Evolutionary conservation across 2,113 vertebrate species (phyloP).

Genomic region (Campylorhamphus procurvoides): DNA sequence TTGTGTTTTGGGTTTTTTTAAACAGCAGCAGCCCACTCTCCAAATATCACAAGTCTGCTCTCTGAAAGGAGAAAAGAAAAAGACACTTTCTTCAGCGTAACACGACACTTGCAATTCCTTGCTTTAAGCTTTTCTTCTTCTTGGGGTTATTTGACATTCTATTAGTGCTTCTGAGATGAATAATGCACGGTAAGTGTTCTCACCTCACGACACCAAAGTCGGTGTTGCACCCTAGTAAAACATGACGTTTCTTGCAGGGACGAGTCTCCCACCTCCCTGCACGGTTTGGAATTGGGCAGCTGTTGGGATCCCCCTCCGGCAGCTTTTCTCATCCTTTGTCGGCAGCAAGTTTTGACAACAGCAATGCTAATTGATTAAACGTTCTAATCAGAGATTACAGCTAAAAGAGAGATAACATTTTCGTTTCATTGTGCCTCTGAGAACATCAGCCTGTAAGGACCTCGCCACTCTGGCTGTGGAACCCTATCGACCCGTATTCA

Average conservation of each 20-base stretch:
- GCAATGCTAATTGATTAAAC: constrained; percentile 82
- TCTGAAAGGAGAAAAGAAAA: neutral
- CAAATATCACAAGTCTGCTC: neutral
- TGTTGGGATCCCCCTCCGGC: constrained; percentile 16
- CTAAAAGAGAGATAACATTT: constrained; percentile 49
- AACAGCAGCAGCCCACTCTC: neutral
- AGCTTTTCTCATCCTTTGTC: constrained; percentile 64
- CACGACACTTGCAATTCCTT: neutral
- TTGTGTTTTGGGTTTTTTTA: neutral
- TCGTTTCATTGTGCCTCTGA: constrained; percentile 24
- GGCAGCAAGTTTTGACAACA: constrained; percentile 82
- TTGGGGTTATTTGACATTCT: constrained; percentile 33
- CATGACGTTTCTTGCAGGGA: constrained; percentile 71
- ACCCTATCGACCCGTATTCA: neutral
- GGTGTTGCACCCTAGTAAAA: constrained; percentile 6
- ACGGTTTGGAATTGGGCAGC: constrained; percentile 21
- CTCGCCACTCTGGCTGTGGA: neutral
- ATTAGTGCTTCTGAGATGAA: constrained; percentile 52
- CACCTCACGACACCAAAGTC: constrained; percentile 45
- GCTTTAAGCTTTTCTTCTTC: neutral
- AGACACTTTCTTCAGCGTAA: neutral
- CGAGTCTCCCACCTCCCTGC: constrained; percentile 42
- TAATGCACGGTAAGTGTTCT: constrained; percentile 25
- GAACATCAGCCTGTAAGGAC: constrained; percentile 18
- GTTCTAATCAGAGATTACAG: constrained; percentile 79